phyloP scores from a whole-genome alignment of 2,888 invertebrate genomes.

The Athetis lepigone region DNA sequence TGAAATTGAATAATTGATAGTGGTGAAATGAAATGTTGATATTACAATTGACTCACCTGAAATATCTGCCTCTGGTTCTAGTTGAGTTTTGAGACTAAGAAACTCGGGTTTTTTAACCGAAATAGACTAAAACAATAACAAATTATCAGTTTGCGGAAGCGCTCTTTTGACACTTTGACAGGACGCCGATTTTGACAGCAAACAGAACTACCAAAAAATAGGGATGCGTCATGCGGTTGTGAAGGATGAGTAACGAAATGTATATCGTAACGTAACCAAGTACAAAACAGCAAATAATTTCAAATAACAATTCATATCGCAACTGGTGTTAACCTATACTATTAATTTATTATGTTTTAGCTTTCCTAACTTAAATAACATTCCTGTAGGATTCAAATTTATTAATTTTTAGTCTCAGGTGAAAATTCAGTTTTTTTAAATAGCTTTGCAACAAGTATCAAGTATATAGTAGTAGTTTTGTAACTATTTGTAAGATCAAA shows the following conservation, averaged over 20 bases:
- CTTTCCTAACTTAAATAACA: too few species aligned
- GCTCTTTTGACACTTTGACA: conserved; percentile 53
- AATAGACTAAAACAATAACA: conserved; percentile 41
- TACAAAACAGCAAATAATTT: not conserved
- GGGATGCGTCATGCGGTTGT: not conserved
- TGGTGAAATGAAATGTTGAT: conserved; percentile 1
- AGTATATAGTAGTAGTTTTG: too few species aligned
- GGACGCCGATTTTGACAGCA: conserved; percentile 56
- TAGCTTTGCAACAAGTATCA: too few species aligned
- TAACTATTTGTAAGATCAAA: too few species aligned
- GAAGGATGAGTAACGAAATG: not conserved
- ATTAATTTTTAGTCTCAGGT: too few species aligned
- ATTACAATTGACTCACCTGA: conserved; percentile 48
- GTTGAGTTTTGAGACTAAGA: not conserved
- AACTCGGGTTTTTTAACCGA: conserved; percentile 4
- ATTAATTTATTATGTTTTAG: too few species aligned
- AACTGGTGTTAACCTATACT: too few species aligned
- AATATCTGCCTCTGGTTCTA: conserved; percentile 12
- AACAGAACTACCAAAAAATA: not conserved
- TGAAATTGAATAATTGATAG: conserved; percentile 4
- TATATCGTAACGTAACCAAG: not conserved
- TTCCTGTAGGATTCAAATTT: too few species aligned
- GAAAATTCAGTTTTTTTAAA: too few species aligned
- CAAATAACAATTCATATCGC: too few species aligned
- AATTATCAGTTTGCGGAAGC: conserved; percentile 15